These are phyloP conservation scores for Drosophila pectinifera DNA, from an alignment of 1,140 invertebrate species.

Conservation along the genomic window DNA sequence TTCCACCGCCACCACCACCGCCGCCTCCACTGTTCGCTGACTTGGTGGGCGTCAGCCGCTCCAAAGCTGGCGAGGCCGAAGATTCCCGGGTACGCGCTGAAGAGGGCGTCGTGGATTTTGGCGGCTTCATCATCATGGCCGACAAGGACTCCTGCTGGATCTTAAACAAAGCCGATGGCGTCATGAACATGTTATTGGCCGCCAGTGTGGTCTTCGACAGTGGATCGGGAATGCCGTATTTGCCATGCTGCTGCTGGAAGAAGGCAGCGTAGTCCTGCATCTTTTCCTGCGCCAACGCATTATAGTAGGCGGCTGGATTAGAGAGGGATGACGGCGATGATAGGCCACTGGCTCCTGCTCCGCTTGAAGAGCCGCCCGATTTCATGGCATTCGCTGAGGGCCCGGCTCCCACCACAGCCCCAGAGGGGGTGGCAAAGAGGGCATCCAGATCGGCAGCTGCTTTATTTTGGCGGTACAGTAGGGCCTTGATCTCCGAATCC, in stretches of 20 bases:
- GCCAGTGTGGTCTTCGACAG: constrained; percentile 89
- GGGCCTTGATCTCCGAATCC: constrained; percentile 74
- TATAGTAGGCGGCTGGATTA: constrained; percentile 77
- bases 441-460: constrained; percentile 76
- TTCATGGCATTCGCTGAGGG: constrained; percentile 42
- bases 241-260: constrained; percentile 79
- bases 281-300: constrained; percentile 80
- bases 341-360: constrained; percentile 34
- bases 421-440: constrained; percentile 70
- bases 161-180: constrained; percentile 86
- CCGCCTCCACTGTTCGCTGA: constrained; percentile 48
- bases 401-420: constrained; percentile 50
- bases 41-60: constrained; percentile 81
- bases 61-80: constrained; percentile 82
- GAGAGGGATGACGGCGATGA: constrained; percentile 60
- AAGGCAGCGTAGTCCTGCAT: constrained; percentile 82
- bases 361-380: constrained; percentile 16
- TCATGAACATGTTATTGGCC: constrained; percentile 89
- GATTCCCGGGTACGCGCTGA: constrained; percentile 76
- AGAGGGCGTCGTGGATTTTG: constrained; percentile 74
- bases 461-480: constrained; percentile 80
- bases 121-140: constrained; percentile 85
- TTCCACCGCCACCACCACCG: constrained; percentile 24
- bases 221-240: constrained; percentile 87
- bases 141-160: constrained; percentile 86